These are phyloP conservation scores for Prosopocoilus inquinatus DNA, from an alignment of 2,888 invertebrate genomes.

Conservation along the genomic window DNA sequence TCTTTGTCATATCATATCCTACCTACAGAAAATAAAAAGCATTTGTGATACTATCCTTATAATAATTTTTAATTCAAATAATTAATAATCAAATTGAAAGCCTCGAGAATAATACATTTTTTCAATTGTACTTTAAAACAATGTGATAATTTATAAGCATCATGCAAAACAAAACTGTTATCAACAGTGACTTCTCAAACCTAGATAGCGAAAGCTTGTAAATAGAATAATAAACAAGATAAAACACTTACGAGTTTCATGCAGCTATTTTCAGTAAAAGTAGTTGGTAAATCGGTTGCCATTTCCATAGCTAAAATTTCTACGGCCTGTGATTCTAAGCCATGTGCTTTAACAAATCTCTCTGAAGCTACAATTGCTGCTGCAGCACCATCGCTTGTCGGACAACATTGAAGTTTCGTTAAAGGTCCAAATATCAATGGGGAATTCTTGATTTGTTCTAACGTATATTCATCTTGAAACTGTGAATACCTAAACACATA, in stretches of 20 bases:
- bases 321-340: conserved; percentile 82
- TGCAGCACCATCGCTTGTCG: conserved; percentile 97
- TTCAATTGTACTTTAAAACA: too few species aligned
- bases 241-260: conserved; percentile 64
- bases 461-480: conserved; percentile 84
- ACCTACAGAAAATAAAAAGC: conserved; percentile 50
- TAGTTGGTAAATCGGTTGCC: conserved; percentile 85
- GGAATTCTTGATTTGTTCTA: conserved; percentile 87
- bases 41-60: conserved; percentile 1
- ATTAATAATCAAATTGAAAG: too few species aligned
- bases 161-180: too few species aligned
- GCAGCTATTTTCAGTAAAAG: conserved; percentile 78
- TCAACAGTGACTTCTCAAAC: too few species aligned
- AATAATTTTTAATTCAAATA: too few species aligned
- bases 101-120: too few species aligned
- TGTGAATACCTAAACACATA: conserved; percentile 74
- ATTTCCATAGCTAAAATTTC: conserved; percentile 97
- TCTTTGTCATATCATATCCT: conserved; percentile 91
- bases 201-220: conserved; percentile 7
- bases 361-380: conserved; percentile 91
- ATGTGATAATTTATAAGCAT: too few species aligned
- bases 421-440: conserved; percentile 88
- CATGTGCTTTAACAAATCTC: conserved; percentile 80
- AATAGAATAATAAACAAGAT: not conserved
- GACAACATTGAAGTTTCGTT: conserved; percentile 96